These are phyloP conservation scores for Nycticryphes semicollaris DNA, from an alignment of 2,113 vertebrate species.

Conservation along the genomic window DNA sequence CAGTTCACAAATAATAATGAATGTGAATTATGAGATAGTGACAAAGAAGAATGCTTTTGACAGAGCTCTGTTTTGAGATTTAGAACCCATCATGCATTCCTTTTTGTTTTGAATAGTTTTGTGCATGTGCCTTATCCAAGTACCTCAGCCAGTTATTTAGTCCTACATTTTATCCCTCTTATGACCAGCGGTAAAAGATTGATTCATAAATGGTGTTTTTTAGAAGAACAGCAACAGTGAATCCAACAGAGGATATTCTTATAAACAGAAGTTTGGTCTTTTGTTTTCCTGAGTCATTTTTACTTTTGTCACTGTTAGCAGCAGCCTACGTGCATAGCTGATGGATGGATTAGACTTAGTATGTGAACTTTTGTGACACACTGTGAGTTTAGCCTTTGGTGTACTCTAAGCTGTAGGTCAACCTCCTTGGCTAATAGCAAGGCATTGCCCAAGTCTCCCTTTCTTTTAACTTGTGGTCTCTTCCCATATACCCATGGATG, in stretches of 20 bases:
- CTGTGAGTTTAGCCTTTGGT: neutral
- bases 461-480: neutral
- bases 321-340: neutral
- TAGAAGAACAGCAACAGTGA: neutral
- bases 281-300: neutral
- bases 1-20: neutral
- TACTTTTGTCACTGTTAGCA: neutral
- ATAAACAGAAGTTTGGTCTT: neutral
- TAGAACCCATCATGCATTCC: neutral
- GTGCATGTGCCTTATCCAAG: neutral
- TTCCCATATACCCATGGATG: neutral
- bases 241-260: neutral
- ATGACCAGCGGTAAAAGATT: neutral
- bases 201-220: neutral
- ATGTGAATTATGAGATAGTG: neutral
- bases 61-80: neutral
- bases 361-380: neutral
- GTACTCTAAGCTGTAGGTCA: neutral
- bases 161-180: neutral
- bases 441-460: neutral
- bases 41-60: neutral
- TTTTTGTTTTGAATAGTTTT: neutral
- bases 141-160: neutral
- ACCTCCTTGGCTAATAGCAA: neutral
- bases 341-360: neutral